Conservation (phyloP, 2,797 vertebrate genomes). For the Muraenolepis orangiensis region DNA sequence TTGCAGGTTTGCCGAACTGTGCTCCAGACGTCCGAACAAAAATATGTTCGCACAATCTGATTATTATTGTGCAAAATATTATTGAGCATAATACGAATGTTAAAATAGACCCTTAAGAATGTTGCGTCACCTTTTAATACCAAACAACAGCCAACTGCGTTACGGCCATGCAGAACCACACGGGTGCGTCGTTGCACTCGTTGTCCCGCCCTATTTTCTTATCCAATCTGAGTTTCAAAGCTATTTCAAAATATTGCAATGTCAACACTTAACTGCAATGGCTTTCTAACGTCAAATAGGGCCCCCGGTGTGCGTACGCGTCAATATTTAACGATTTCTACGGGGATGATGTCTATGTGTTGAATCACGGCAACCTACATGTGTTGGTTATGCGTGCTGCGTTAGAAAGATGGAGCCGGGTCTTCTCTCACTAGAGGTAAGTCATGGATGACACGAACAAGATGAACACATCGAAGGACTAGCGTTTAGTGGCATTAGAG, state of each 20-base stretch:
- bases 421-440: neutral
- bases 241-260: neutral
- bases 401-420: neutral
- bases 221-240: neutral
- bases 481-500: too few relatives aligned
- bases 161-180: too few relatives aligned
- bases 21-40: neutral
- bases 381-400: neutral
- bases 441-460: neutral
- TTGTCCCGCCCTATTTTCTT: neutral
- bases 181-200: neutral
- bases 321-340: neutral
- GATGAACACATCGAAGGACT: neutral
- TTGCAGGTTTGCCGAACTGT: too few relatives aligned
- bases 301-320: neutral
- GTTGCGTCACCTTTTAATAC: neutral
- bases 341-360: neutral
- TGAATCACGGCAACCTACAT: neutral
- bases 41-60: neutral
- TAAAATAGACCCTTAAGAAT: neutral
- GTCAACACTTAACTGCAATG: neutral
- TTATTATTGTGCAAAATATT: neutral
- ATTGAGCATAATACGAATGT: neutral
- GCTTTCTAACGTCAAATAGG: neutral
- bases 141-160: neutral